Percentiles rank a stretch among this genome's conserved stretches.
Evolutionary conservation across 2,113 vertebrate genomes (phyloP).

Genomic region (Balaeniceps rex): DNA sequence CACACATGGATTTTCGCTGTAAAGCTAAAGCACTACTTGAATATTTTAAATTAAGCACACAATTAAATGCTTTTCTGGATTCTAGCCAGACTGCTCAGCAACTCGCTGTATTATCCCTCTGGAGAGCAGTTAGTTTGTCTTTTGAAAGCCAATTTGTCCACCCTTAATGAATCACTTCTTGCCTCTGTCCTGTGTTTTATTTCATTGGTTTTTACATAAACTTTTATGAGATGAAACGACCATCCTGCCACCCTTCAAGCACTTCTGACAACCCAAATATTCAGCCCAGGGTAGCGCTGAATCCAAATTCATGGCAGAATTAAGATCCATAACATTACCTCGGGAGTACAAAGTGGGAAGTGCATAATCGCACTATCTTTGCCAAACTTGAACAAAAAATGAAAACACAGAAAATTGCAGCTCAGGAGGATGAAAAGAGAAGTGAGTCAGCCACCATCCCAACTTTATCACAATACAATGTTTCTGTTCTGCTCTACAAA

Average conservation of each 20-base stretch:
- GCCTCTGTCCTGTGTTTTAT: neutral
- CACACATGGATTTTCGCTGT: neutral
- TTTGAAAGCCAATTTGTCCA: slow-evolving; percentile 42
- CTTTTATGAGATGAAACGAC: neutral
- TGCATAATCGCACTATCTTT: neutral
- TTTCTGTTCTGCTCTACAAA: slow-evolving; percentile 10
- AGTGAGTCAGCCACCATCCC: neutral
- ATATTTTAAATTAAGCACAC: slow-evolving; percentile 11
- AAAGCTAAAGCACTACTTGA: neutral
- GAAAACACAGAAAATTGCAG: neutral
- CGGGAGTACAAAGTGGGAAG: neutral
- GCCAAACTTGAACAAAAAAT: neutral
- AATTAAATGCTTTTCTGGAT: slow-evolving; percentile 10
- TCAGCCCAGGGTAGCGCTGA: neutral
- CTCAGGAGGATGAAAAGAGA: neutral
- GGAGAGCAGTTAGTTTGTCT: slow-evolving; percentile 25
- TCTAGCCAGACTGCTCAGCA: slow-evolving; percentile 4
- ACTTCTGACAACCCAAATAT: neutral
- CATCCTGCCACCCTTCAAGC: neutral
- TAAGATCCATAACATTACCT: neutral
- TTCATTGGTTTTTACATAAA: neutral
- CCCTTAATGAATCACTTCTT: slow-evolving; percentile 28
- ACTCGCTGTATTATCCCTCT: neutral
- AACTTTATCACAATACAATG: neutral
- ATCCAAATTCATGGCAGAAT: neutral